Percentiles rank a stretch among this genome's conserved stretches.
Evolutionary conservation across 2,797 vertebrate species (phyloP).

Genomic region (Rousettus madagascariensis): DNA sequence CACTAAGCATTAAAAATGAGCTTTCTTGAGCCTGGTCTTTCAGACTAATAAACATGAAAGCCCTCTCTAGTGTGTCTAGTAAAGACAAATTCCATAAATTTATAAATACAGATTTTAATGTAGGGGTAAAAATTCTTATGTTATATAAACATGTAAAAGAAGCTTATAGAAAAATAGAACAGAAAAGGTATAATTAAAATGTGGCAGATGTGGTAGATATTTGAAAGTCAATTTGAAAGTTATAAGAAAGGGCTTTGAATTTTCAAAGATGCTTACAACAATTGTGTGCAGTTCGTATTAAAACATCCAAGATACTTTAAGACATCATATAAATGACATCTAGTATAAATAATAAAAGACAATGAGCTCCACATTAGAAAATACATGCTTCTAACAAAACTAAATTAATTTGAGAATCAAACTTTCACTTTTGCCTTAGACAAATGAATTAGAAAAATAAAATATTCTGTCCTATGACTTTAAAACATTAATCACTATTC

Average conservation of each 20-base stretch:
- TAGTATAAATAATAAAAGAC: not conserved
- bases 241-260: constrained; percentile 5
- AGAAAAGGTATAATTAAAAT: constrained; percentile 55
- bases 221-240: constrained; percentile 56
- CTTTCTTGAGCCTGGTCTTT: constrained; percentile 39
- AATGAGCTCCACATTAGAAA: not conserved
- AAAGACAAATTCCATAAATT: constrained; percentile 32
- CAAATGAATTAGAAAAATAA: not conserved
- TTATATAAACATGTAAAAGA: constrained; percentile 23
- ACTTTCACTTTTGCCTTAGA: not conserved
- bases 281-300: not conserved
- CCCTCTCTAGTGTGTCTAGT: not conserved
- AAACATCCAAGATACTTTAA: constrained; percentile 32
- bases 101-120: constrained; percentile 56
- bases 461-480: not conserved
- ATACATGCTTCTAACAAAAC: not conserved
- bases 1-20: constrained; percentile 57
- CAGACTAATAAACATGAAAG: constrained; percentile 53
- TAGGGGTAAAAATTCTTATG: constrained; percentile 40
- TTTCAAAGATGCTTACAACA: constrained; percentile 36
- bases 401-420: not conserved
- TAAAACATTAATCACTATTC: not conserved
- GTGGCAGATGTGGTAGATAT: not conserved
- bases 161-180: constrained; percentile 27
- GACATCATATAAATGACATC: not conserved